Base-by-base conservation (phyloP, 2,113 vertebrate species). In the Hemicordylus capensis region DNA sequence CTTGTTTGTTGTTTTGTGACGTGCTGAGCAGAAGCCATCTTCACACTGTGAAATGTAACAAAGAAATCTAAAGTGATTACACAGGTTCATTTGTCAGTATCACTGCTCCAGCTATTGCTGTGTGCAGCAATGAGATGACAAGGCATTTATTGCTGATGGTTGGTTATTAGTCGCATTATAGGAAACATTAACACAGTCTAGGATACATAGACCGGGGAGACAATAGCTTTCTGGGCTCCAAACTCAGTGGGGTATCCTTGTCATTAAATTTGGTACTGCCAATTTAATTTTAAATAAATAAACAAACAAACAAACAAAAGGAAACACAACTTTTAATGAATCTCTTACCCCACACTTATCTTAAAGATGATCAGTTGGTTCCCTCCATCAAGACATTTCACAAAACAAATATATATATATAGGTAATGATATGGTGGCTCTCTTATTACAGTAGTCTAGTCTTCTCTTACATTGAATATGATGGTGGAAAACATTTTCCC, bases 11-110 rank as follows among this genome's bases (percentile, higher is more conserved):
- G 96, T 94, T 89, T 54, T 94, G 94, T 95, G 91, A 91, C 95
- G 63, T 95, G 97, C 97, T 97, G 96, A 96, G 96, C 85, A 66
- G 95, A 96, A 96, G 94, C 96, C 93, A 91, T 96, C 94, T 96
- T 97, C 97, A 96, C 95, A 96, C 96, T 97, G 96, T 94, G 96
- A 95, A 95, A 96, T 95, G 93, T 92, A 97, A 96, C 96, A 97
- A 96, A 97, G 96, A 96, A 96, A 96, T 92, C 93, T 91, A 88
- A 96, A 96, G 95, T 95, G 96, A 96, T 96, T 96, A 94, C 89
- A 76, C 89, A 84, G 94, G 95, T 96, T 96, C 96, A 96, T 97
- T 96, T 96, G 92, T 97, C 96, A 97, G 95, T 93, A 95, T 95
- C 93, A 76, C 86, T 89, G 95, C 95, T 95, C 91, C 91, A 92